These are phyloP conservation scores for Enteromius unitaeniatus DNA, from an alignment of 2,797 vertebrate species.

Conservation along the genomic window DNA sequence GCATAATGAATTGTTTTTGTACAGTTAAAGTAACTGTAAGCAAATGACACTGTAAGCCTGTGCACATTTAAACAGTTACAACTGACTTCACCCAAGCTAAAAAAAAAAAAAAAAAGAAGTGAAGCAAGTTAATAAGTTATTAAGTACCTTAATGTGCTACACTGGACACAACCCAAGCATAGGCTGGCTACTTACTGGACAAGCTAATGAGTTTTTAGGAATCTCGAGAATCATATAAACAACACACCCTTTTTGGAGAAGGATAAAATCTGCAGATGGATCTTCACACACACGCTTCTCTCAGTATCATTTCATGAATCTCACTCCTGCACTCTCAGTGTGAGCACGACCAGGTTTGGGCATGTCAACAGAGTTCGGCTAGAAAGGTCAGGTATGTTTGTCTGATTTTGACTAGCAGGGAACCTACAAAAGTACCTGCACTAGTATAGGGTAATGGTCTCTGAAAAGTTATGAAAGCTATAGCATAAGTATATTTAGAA, in stretches of 20 bases:
- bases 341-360: background rate
- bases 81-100: background rate
- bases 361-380: background rate
- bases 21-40: background rate
- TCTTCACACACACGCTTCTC: background rate
- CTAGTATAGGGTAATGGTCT: background rate
- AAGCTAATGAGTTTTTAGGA: slow-evolving; percentile 9
- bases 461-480: background rate
- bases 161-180: background rate
- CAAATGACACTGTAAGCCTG: background rate
- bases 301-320: slow-evolving; percentile 1
- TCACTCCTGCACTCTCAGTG: slow-evolving; percentile 19
- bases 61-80: background rate
- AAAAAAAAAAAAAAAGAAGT: background rate
- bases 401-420: background rate
- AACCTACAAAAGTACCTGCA: background rate
- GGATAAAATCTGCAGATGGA: background rate
- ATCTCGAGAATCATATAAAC: slow-evolving; percentile 38
- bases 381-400: background rate
- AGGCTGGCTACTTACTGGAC: background rate
- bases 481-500: background rate
- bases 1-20: background rate
- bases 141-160: background rate
- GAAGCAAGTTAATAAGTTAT: background rate
- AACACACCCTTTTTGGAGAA: slow-evolving; percentile 10